Percentiles rank a stretch among this genome's conserved stretches.
phyloP scores from a whole-genome alignment of 2,797 vertebrate species.

The Xenopus petersii region DNA sequence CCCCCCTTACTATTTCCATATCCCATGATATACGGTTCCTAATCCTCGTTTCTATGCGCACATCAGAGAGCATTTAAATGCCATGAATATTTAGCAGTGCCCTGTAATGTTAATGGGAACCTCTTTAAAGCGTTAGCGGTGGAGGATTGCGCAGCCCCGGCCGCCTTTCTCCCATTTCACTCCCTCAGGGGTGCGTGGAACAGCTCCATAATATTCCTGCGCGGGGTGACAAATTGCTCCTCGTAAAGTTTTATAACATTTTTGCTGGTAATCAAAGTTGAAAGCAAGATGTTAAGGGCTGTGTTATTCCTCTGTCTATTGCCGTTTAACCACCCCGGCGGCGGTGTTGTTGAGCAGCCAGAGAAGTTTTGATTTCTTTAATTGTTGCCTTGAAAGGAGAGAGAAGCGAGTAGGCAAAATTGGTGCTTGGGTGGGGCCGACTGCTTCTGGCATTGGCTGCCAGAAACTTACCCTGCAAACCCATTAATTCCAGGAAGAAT shows the following conservation, averaged over 20 bases:
- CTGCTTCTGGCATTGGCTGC: not conserved
- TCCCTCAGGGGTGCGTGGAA: conserved; percentile 22
- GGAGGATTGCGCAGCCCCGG: conserved; percentile 35
- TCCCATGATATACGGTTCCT: conserved; percentile 39
- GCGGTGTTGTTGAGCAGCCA: not conserved
- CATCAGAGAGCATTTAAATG: conserved; percentile 43
- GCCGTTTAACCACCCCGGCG: not conserved
- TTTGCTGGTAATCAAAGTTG: conserved; percentile 17
- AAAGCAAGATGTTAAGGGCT: conserved; percentile 21
- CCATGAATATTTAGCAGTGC: conserved; percentile 48
- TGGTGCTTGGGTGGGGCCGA: not conserved
- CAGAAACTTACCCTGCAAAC: not conserved
- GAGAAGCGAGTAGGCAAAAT: conserved; percentile 6
- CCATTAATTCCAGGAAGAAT: too few relatives aligned
- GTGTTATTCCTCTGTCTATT: conserved; percentile 1
- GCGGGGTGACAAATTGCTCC: conserved; percentile 26
- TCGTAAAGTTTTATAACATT: conserved; percentile 26
- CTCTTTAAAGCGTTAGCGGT: conserved; percentile 42
- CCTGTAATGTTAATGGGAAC: conserved; percentile 47
- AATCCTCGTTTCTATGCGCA: conserved; percentile 26
- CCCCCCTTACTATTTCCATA: conserved; percentile 28
- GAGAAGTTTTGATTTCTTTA: conserved; percentile 11
- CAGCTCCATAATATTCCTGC: not conserved
- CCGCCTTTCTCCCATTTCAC: conserved; percentile 39
- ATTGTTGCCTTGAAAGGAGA: conserved; percentile 1